These are phyloP conservation scores for Synchiropus splendidus DNA, from an alignment of 2,113 vertebrate species.

Conservation along the genomic window DNA sequence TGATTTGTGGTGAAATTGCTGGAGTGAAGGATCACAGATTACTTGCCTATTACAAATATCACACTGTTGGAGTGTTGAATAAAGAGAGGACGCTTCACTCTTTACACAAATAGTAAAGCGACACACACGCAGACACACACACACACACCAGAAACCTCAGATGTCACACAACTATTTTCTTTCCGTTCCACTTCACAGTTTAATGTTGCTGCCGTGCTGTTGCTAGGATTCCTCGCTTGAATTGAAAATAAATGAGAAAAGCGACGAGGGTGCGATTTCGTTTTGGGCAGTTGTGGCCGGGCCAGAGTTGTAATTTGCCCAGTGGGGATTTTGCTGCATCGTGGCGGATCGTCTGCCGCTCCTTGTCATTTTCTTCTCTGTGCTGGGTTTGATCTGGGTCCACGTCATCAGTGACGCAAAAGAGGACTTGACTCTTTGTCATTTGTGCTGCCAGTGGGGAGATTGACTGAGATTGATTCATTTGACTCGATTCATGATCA, in stretches of 20 bases:
- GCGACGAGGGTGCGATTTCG: conserved; percentile 6
- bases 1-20: no score
- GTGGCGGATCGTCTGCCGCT: conserved; percentile 32
- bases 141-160: conserved; percentile 14
- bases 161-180: conserved; percentile 22
- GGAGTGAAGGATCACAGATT: no score
- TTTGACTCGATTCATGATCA: no score
- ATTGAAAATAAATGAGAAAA: conserved; percentile 2
- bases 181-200: conserved; percentile 4
- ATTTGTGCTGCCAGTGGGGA: no score
- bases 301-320: conserved; percentile 45
- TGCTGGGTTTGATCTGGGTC: conserved; percentile 38
- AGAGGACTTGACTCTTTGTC: conserved; percentile 13
- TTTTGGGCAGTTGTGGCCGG: conserved; percentile 22
- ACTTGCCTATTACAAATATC: no score
- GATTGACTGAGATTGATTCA: no score
- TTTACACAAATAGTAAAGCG: no score
- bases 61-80: no score
- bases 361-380: conserved; percentile 60
- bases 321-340: conserved; percentile 27
- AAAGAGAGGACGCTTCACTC: not conserved
- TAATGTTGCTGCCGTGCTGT: conserved; percentile 5
- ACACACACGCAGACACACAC: not conserved
- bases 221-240: not conserved
- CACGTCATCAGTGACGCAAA: conserved; percentile 34